Base-by-base conservation (phyloP, 2,113 vertebrate species). In the Passerina amoena region DNA sequence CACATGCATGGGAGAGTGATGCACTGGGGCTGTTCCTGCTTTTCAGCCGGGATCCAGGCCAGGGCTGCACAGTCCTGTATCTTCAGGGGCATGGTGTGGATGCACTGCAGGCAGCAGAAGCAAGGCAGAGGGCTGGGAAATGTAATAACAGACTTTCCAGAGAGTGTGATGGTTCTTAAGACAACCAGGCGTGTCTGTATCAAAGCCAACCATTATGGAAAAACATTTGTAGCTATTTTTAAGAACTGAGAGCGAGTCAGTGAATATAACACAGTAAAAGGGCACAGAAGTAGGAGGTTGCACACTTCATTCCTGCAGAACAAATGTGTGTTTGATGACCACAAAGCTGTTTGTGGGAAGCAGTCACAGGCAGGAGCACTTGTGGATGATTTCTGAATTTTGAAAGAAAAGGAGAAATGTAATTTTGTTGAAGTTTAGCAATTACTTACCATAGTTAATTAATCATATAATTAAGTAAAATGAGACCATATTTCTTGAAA, bases 381-480 rank as follows among this genome's bases (percentile, higher is more conserved):
- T 91, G 5, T 73, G 78, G 54, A 63, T 69, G 82, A 64, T 53
- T 93, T 66, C 68, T 14, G 14, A 86, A 88, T 93, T 96, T 91
- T 83, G 73, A 91, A 69, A 95, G 77, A 95, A 92, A 92, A 75
- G 56, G 63, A 79, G 63, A 88, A 92, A 92, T 45, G 60, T 71
- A 88, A 80, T 92, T 84, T 83, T 88, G 87, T 91, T 95, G 76
- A 95, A 94, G 92, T 95, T 95, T 88, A 93, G 91, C 88, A 95
- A 95, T 97, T 96, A 96, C 16, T 35, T 92, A 89, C 90, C 96
- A 71, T 95, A 96, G 94, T 95, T 97, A 97, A 96, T 97, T 97
- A 97, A 96, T 97, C 90, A 96, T 96, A 87, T 97, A 96, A 97
- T 95, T 93, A 97, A 94, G 92, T 94, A 91, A 97, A 96, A 97